phyloP scores from a whole-genome alignment of 2,113 vertebrate genomes.

The Mesoclemmys tuberculata region DNA sequence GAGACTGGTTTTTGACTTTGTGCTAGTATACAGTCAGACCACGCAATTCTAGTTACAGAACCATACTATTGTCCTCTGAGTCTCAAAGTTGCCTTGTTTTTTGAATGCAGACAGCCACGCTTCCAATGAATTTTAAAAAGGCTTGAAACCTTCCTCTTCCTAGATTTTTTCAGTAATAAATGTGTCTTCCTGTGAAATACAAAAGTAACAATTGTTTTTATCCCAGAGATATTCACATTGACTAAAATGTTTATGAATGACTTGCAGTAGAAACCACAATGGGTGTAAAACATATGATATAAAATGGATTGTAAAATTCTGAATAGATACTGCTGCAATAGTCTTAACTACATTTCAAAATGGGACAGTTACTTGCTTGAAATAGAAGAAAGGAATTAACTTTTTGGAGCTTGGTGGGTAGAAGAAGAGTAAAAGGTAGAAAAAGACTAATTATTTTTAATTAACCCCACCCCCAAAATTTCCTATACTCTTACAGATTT shows the following conservation, averaged over 20 bases:
- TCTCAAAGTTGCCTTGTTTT: not conserved
- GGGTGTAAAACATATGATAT: not conserved
- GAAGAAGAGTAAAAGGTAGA: not conserved
- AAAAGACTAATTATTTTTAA: not conserved
- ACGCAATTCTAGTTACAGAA: not conserved
- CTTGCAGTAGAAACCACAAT: not conserved
- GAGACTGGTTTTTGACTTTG: not conserved
- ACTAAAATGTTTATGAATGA: not conserved
- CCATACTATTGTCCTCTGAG: not conserved
- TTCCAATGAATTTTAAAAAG: not conserved
- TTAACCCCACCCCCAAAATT: fast-evolving
- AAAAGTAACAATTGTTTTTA: not conserved
- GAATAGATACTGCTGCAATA: not conserved
- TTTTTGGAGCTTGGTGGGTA: not conserved
- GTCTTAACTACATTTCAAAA: not conserved
- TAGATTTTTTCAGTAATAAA: not conserved
- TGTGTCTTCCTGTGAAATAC: not conserved
- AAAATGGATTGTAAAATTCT: not conserved
- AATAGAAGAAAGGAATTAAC: not conserved
- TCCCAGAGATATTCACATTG: not conserved
- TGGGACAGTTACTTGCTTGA: not conserved
- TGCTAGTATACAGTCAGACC: not conserved
- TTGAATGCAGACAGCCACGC: not conserved
- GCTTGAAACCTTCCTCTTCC: not conserved
- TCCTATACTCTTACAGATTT: not conserved